Percentiles rank a stretch among this genome's conserved stretches.
phyloP scores from a whole-genome alignment of 2,113 vertebrate species.

The Ptilonorhynchus violaceus region DNA sequence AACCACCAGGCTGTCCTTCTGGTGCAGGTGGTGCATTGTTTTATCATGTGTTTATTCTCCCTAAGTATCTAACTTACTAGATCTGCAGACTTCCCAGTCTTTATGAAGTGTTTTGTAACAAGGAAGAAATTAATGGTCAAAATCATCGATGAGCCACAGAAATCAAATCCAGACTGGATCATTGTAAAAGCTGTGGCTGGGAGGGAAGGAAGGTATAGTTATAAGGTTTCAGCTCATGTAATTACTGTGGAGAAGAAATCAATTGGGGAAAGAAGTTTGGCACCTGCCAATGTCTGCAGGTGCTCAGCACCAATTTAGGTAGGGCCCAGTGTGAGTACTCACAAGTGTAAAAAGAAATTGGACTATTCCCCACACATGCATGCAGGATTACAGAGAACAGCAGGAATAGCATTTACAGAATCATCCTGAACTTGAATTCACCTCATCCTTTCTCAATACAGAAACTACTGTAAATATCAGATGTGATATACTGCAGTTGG shows the following conservation, averaged over 20 bases:
- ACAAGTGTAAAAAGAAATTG: slow-evolving; percentile 3
- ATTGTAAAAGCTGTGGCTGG: neutral
- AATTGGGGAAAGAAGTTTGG: neutral
- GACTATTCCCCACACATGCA: neutral
- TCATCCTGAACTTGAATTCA: slow-evolving; percentile 59
- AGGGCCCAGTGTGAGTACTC: neutral
- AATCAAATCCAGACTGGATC: neutral
- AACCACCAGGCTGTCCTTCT: slow-evolving; percentile 29
- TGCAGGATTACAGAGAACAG: slow-evolving; percentile 23
- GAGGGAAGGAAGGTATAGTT: neutral
- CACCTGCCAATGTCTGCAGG: neutral
- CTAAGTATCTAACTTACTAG: neutral
- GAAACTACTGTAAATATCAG: slow-evolving; percentile 61
- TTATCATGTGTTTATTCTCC: neutral
- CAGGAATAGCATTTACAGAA: slow-evolving; percentile 55
- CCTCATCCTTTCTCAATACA: slow-evolving; percentile 55
- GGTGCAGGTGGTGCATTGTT: slow-evolving; percentile 36
- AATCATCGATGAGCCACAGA: neutral
- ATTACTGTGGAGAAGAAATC: neutral
- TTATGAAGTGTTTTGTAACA: neutral
- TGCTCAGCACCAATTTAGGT: neutral
- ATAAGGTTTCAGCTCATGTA: neutral
- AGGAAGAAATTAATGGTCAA: slow-evolving; percentile 12
- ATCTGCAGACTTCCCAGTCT: neutral
- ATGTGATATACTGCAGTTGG: slow-evolving; percentile 51